Percentiles rank a stretch among this genome's conserved stretches.
These are phyloP conservation scores for Dorcus parallelipipedus DNA, from an alignment of 2,888 invertebrate genomes.

Conservation along the genomic window DNA sequence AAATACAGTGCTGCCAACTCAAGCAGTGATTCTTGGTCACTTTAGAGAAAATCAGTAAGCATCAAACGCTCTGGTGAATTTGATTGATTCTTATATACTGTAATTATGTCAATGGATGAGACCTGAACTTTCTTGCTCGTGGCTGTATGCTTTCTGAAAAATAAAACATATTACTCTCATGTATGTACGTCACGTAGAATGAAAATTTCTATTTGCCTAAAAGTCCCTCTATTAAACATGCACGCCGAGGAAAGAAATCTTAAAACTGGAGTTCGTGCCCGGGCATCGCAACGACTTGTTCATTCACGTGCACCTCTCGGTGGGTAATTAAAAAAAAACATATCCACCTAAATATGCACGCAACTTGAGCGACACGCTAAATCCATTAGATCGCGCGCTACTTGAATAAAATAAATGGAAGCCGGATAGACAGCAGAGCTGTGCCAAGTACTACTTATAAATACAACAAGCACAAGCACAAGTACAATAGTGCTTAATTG, in stretches of 20 bases:
- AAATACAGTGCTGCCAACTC: too few species aligned
- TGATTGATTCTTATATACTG: too few species aligned
- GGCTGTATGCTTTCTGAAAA: too few species aligned
- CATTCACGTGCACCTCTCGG: slow-evolving; percentile 8
- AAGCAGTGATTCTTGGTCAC: too few species aligned
- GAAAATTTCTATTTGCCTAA: not conserved
- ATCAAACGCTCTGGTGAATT: too few species aligned
- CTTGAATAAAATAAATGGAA: not conserved
- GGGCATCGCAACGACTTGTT: slow-evolving; percentile 9
- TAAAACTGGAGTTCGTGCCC: slow-evolving; percentile 12
- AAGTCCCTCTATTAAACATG: not conserved
- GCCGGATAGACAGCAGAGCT: too few species aligned
- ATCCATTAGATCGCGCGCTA: not conserved
- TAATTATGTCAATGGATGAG: too few species aligned
- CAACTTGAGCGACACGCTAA: not conserved
- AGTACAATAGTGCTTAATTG: too few species aligned
- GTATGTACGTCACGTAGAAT: not conserved
- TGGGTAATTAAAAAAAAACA: slow-evolving; percentile 8
- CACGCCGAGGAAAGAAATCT: slow-evolving; percentile 3
- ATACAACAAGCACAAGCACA: too few species aligned
- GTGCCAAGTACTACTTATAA: too few species aligned
- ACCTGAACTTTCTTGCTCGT: too few species aligned
- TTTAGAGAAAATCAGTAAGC: too few species aligned
- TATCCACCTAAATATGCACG: not conserved
- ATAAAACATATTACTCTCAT: not conserved